A percentile compares a stretch with the other conserved stretches of the same genome.
Conservation (phyloP, 2,888 invertebrate species). For the Folsomia candida region DNA sequence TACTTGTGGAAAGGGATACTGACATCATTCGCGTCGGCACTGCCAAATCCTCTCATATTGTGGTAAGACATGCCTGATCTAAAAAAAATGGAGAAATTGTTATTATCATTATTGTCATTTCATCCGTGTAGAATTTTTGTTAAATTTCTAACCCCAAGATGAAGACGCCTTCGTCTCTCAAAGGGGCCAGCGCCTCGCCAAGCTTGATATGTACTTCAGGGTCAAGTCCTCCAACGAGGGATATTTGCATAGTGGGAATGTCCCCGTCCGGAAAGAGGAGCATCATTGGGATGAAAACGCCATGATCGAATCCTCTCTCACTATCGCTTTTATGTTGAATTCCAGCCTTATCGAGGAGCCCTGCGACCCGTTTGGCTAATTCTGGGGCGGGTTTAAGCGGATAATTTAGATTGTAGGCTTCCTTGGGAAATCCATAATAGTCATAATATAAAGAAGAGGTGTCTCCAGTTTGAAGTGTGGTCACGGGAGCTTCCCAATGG, state of each 20-base stretch:
- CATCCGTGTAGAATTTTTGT: too few relatives aligned
- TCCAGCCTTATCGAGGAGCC: slow-evolving; percentile 19
- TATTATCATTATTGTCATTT: too few relatives aligned
- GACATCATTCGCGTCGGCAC: slow-evolving; percentile 17
- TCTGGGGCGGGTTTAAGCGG: slow-evolving; percentile 20
- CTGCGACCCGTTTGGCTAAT: slow-evolving; percentile 22
- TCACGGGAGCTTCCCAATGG: slow-evolving; percentile 36
- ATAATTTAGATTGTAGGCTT: slow-evolving; percentile 34
- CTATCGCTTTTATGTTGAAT: slow-evolving; percentile 26
- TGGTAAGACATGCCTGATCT: slow-evolving; percentile 32
- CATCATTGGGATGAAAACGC: slow-evolving; percentile 42
- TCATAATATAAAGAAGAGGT: slow-evolving; percentile 33
- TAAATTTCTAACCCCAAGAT: too few relatives aligned
- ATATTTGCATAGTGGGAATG: slow-evolving; percentile 38
- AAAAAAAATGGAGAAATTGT: too few relatives aligned
- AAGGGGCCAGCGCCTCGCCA: slow-evolving; percentile 33
- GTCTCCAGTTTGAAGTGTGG: slow-evolving; percentile 31
- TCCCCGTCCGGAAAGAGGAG: slow-evolving; percentile 30
- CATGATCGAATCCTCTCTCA: slow-evolving; percentile 39
- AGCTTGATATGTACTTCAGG: slow-evolving; percentile 32
- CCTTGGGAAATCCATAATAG: slow-evolving; percentile 40
- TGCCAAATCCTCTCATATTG: slow-evolving; percentile 34
- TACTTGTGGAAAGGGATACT: slow-evolving; percentile 38
- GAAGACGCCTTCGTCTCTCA: slow-evolving; percentile 41
- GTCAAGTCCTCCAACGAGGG: slow-evolving; percentile 31